Conservation (phyloP, 2,888 invertebrate genomes). For the Caenorhabditis plicata region DNA sequence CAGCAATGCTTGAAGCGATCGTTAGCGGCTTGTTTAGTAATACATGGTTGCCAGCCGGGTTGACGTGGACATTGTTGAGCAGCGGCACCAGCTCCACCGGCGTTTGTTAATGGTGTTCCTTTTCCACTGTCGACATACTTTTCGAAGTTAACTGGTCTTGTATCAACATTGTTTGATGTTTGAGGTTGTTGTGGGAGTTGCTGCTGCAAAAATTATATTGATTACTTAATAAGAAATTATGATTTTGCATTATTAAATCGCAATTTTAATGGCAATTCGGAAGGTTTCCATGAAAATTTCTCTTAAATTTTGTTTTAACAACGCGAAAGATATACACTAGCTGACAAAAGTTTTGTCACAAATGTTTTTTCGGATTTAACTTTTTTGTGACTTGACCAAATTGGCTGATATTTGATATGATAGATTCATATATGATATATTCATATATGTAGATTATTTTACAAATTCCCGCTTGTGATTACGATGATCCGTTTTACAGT, state of each 20-base stretch:
- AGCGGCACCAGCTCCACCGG: slow-evolving; percentile 11
- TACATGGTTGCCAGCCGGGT: slow-evolving; percentile 64
- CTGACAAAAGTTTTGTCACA: too few species aligned
- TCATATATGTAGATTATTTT: too few species aligned
- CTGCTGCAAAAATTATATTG: too few species aligned
- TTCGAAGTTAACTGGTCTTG: slow-evolving; percentile 35
- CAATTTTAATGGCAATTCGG: neutral
- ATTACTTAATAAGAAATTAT: neutral
- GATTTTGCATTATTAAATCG: neutral
- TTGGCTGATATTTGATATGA: too few species aligned
- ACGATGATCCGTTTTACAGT: too few species aligned
- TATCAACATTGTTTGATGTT: slow-evolving; percentile 39
- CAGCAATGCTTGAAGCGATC: slow-evolving; percentile 63
- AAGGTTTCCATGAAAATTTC: too few species aligned
- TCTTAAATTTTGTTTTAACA: too few species aligned
- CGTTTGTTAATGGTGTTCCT: slow-evolving; percentile 23
- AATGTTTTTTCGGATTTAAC: too few species aligned
- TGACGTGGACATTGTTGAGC: slow-evolving; percentile 58
- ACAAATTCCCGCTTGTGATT: too few species aligned
- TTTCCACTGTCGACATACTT: slow-evolving; percentile 39
- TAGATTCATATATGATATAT: too few species aligned
- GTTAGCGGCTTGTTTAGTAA: slow-evolving; percentile 58
- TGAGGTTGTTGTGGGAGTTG: slow-evolving; percentile 21
- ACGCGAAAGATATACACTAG: too few species aligned
- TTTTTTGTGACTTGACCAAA: too few species aligned